Evolutionary conservation across 2,113 vertebrate species (phyloP), one percentile per base, ranked within the genome.

Genomic region (Festucalex cinctus): DNA sequence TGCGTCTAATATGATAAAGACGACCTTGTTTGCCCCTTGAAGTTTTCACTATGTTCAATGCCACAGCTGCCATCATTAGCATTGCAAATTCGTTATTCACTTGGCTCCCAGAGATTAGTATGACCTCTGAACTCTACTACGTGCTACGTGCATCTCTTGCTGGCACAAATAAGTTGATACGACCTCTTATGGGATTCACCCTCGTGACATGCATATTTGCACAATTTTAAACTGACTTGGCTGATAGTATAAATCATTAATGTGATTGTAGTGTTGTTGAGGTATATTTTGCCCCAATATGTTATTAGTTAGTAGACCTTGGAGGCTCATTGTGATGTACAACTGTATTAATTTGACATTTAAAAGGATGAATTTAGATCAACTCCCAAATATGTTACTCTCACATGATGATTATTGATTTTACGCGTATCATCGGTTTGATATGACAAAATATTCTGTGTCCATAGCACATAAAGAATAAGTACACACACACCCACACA

Each of bases 401-500:
- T 28, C 54, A 32, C 14, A 6, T 56, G 24, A 28, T 16, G 48
- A 22, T 2, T 8, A 22, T 51, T 51, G n/a, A 22, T 51, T 51
- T 51, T 22, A 22, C 8, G 17, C 12, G 44, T 51, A 22, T 9
- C 48, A 51, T 51, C 48, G 22, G 19, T 22, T 51, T 51, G 20
- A 51, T 9, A 22, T 51, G 20, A 9, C 48, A 22, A 20, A 48
- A 20, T 22, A 51, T 22, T 51, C 9, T 9, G 20, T 51, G 20
- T 22, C 48, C 48, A 3, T 10, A 22, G n/a, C 20, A 22, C n/a
- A 48, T 48, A 22, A 51, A 22, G 48, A 9, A 1, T 9, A n/a
- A n/a, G 8, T 5, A 9, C 32, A 59, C 32, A 61, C 68, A 81
- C 62, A 74, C 35, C 37, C 43, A 44, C 58, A 68, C 51, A 39